phyloP scores from a whole-genome alignment of 2,888 invertebrate genomes.

The Cantharis rustica region DNA sequence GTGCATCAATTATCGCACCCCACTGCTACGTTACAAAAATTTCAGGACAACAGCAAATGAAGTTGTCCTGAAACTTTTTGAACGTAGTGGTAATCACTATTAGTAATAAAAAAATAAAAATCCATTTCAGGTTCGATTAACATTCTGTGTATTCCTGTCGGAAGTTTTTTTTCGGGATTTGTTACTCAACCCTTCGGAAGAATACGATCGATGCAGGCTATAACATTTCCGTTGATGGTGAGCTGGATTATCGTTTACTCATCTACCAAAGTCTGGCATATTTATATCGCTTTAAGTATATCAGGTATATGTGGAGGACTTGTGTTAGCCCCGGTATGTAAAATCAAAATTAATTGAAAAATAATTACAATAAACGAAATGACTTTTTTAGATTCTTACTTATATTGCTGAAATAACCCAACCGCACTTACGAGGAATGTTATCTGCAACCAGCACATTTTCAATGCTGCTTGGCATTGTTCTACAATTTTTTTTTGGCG shows the following conservation, averaged over 20 bases:
- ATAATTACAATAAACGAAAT: neutral
- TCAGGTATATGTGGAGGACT: slow-evolving; percentile 81
- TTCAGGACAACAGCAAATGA: too few relatives aligned
- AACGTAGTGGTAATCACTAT: neutral
- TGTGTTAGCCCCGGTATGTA: slow-evolving; percentile 63
- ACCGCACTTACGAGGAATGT: slow-evolving; percentile 75
- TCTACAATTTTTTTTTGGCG: slow-evolving; percentile 75
- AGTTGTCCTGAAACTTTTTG: too few relatives aligned
- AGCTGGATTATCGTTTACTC: slow-evolving; percentile 77
- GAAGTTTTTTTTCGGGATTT: slow-evolving; percentile 75
- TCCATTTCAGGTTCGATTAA: slow-evolving; percentile 73
- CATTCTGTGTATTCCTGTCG: slow-evolving; percentile 77
- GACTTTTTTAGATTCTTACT: slow-evolving; percentile 67
- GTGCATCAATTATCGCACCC: too few relatives aligned
- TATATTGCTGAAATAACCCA: slow-evolving; percentile 85
- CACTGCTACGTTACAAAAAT: too few relatives aligned
- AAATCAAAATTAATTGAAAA: too few relatives aligned
- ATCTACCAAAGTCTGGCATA: slow-evolving; percentile 64
- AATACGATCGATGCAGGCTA: slow-evolving; percentile 74
- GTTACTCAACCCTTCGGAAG: slow-evolving; percentile 75
- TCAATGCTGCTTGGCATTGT: slow-evolving; percentile 77
- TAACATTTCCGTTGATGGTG: slow-evolving; percentile 73
- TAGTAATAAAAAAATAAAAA: neutral
- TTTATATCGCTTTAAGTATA: slow-evolving; percentile 72
- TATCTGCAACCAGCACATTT: slow-evolving; percentile 76